A percentile compares a stretch with the other conserved stretches of the same genome.
Evolutionary conservation across 2,797 vertebrate genomes (phyloP).

Genomic region (Pseudomugil tenellus): DNA sequence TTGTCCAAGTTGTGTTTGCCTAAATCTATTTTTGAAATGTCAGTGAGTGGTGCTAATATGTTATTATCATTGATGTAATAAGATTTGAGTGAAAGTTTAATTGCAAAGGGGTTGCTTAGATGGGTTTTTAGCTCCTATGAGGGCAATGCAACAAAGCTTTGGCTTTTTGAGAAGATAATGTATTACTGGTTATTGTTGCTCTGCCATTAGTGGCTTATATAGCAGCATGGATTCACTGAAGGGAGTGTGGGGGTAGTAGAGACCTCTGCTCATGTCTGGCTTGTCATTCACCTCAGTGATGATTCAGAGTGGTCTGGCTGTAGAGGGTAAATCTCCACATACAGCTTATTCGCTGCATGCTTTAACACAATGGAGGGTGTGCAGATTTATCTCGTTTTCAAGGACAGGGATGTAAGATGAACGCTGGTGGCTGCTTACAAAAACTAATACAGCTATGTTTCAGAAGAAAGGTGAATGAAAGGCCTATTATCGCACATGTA

Average conservation of each 20-base stretch:
- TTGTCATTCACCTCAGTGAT: constrained; percentile 41
- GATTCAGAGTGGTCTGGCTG: constrained; percentile 19
- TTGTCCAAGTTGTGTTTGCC: not conserved
- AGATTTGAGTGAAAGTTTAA: constrained; percentile 31
- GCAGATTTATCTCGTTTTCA: constrained; percentile 11
- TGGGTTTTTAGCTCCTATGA: constrained; percentile 33
- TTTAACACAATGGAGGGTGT: not conserved
- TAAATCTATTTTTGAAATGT: not conserved
- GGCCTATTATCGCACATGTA: not conserved
- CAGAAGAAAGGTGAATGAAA: not conserved
- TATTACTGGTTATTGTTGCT: constrained; percentile 8
- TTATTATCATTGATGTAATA: not conserved
- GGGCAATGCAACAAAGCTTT: constrained; percentile 3
- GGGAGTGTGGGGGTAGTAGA: not conserved
- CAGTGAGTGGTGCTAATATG: not conserved
- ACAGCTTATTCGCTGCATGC: constrained; percentile 23
- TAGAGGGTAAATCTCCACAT: constrained; percentile 28
- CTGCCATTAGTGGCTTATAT: constrained; percentile 7
- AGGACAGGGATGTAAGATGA: not conserved
- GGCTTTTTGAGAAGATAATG: constrained; percentile 6
- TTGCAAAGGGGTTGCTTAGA: constrained; percentile 10
- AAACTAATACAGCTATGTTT: not conserved
- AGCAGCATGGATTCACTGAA: constrained; percentile 1
- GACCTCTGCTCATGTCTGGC: constrained; percentile 28
- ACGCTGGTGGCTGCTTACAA: not conserved